Percentiles rank a stretch among this genome's conserved stretches.
These are phyloP conservation scores for Acanthis flammea DNA, from an alignment of 2,797 vertebrate genomes.

Conservation along the genomic window DNA sequence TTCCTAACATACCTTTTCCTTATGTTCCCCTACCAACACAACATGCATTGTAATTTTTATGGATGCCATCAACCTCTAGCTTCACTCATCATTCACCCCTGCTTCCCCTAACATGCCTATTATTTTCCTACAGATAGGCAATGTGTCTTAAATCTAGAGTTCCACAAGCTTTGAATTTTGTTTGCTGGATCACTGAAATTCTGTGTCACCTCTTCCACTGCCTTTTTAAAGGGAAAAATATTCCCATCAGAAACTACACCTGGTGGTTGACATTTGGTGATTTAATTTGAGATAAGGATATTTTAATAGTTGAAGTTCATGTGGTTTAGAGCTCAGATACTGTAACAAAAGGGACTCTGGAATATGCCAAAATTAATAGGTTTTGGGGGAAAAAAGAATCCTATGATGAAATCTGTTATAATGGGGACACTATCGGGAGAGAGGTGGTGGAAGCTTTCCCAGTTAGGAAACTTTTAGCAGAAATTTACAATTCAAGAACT, in stretches of 20 bases:
- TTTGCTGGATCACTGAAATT: neutral
- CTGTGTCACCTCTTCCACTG: neutral
- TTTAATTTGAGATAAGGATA: neutral
- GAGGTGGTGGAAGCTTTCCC: neutral
- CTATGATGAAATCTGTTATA: neutral
- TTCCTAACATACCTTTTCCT: neutral
- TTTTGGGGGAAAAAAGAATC: neutral
- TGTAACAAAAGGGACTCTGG: neutral
- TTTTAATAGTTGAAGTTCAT: neutral
- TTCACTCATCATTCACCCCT: neutral
- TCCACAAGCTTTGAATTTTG: neutral
- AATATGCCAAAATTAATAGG: neutral
- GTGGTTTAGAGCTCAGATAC: neutral
- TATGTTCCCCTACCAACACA: neutral
- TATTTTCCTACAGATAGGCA: neutral
- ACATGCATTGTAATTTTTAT: neutral
- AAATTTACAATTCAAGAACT: neutral
- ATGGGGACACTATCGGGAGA: neutral
- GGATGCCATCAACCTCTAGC: neutral
- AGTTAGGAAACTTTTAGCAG: neutral
- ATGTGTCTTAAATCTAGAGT: neutral
- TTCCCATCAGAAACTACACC: neutral
- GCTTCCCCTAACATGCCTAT: neutral
- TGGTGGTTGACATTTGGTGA: neutral
- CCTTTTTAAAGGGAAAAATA: neutral